Conservation (phyloP, 2,113 vertebrate species). For the Atrichornis clamosus region DNA sequence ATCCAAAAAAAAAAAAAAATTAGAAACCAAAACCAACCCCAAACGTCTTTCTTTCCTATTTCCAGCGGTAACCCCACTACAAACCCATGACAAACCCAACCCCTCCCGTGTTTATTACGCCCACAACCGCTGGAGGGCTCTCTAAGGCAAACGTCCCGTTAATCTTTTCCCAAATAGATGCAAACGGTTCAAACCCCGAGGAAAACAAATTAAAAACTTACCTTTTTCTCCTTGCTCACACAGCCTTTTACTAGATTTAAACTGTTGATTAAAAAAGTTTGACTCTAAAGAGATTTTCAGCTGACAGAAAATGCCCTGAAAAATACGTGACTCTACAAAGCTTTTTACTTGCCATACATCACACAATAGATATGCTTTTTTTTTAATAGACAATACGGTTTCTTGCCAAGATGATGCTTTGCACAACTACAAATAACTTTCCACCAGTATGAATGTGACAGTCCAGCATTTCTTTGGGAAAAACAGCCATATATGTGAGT, state of each 20-base stretch:
- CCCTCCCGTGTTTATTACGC: fast-evolving
- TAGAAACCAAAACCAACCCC: neutral
- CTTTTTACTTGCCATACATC: neutral
- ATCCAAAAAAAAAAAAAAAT: neutral
- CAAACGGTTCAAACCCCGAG: fast-evolving
- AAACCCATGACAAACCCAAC: neutral
- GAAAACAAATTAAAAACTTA: neutral
- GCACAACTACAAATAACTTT: neutral
- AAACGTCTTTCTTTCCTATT: neutral
- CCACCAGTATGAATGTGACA: neutral
- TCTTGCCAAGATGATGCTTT: neutral
- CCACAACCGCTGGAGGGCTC: neutral
- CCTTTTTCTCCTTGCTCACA: neutral
- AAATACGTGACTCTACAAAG: neutral
- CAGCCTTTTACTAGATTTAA: neutral
- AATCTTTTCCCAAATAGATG: neutral
- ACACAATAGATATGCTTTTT: neutral
- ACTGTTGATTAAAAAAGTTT: neutral
- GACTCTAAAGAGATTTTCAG: neutral
- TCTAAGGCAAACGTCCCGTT: neutral
- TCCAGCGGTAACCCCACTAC: neutral
- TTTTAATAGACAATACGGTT: neutral
- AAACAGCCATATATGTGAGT: fast-evolving
- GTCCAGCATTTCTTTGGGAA: neutral
- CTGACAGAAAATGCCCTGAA: neutral